Evolutionary conservation across 2,888 invertebrate species (phyloP), one percentile per base, ranked within the genome.

Genomic region (Limnephilus rhombicus): DNA sequence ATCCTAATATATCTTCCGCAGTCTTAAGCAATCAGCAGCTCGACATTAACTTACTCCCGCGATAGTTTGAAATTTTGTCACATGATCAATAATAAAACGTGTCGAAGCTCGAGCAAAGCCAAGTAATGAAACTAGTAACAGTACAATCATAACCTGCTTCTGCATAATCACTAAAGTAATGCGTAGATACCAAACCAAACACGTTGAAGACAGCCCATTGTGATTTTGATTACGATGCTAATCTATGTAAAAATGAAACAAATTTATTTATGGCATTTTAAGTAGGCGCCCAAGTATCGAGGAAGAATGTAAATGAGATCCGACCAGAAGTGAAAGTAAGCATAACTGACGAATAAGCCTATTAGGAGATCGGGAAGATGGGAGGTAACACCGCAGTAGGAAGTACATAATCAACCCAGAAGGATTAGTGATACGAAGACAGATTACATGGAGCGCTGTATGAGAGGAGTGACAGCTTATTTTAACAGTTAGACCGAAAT

Each of bases 331-430:
- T 37, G 85, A 85, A 85, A 85, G 85, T n/a, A 85, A 85, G 41
- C 24, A 41, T 34, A 85, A 31, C 18, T 85, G 41, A 85, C 18
- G 37, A 83, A 37, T 83, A 31, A 15, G 41, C 24, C 34, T 85
- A 41, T 41, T 85, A 85, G 41, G 85, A 85, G 85, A 85, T 24
- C 85, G 37, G 85, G 41, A 41, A 85, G 18, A 68, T 68, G 24
- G 68, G 24, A 68, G 68, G 68, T 24, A 24, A 68, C 24, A n/a
- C 68, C 68, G n/a, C 68, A n/a, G 68, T n/a, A 68, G 9, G 68
- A 68, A 68, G 68, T 68, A 68, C 68, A 68, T 24, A 68, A 68
- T 68, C 24, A 82, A 82, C 34, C 34, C 82, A 82, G 31, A 82
- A 82, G 82, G 82, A 34, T 83, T 83, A 83, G 24, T 37, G 34